Evolutionary conservation across 2,113 vertebrate genomes (phyloP).

Genomic region (Chamaetylas fuelleborni): DNA sequence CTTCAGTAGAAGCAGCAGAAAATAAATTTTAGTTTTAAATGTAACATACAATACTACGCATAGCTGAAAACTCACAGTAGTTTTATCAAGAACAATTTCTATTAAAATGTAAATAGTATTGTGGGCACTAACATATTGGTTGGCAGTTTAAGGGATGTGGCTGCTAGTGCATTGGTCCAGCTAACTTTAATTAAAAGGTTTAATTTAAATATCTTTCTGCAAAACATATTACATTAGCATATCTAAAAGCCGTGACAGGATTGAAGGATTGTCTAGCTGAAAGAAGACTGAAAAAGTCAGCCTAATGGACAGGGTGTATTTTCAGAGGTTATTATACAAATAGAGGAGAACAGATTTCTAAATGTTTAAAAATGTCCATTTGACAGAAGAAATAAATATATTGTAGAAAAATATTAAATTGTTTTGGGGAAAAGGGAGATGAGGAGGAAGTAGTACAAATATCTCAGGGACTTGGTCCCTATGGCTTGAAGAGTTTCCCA

Average conservation of each 20-base stretch:
- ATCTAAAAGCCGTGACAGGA: neutral
- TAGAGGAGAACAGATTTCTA: neutral
- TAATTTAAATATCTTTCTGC: slow-evolving; percentile 14
- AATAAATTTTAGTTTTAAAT: neutral
- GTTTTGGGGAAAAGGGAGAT: neutral
- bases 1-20: neutral
- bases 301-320: neutral
- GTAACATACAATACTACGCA: accelerated
- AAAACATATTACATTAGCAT: slow-evolving; percentile 10
- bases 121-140: neutral
- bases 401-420: neutral
- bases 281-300: neutral
- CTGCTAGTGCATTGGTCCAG: neutral
- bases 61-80: neutral
- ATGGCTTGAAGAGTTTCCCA: neutral
- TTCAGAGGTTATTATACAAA: neutral
- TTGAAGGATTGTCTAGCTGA: neutral
- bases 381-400: neutral
- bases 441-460: neutral
- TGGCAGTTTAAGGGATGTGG: neutral
- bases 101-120: neutral
- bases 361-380: neutral
- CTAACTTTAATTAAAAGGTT: slow-evolving; percentile 5
- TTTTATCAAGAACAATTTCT: neutral
- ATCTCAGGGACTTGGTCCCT: neutral